phyloP scores from a whole-genome alignment of 2,888 invertebrate genomes.

The Augiades crinisus region DNA sequence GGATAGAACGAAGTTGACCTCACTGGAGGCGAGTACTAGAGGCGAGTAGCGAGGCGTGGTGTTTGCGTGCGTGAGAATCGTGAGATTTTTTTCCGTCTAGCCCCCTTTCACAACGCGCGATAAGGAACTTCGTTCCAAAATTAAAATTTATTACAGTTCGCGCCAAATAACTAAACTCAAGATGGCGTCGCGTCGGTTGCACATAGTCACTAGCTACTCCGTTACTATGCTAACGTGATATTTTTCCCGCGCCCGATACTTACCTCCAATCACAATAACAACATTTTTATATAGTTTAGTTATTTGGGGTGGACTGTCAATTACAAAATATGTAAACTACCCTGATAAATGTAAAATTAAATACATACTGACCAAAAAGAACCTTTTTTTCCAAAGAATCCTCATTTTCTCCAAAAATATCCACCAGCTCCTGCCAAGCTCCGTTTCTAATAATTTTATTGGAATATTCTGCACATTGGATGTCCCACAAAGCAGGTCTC shows the following conservation, averaged over 20 bases:
- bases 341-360: too few relatives aligned
- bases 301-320: slow-evolving; percentile 20
- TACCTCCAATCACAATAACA: slow-evolving; percentile 19
- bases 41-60: too few relatives aligned
- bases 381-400: slow-evolving; percentile 15
- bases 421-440: slow-evolving; percentile 6
- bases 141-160: slow-evolving; percentile 24
- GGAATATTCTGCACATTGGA: slow-evolving; percentile 1
- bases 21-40: too few relatives aligned
- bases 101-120: too few relatives aligned
- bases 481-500: slow-evolving; percentile 2
- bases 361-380: slow-evolving; percentile 16
- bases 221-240: slow-evolving; percentile 18
- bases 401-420: slow-evolving; percentile 8
- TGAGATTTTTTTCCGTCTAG: too few relatives aligned
- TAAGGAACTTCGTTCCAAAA: too few relatives aligned
- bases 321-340: slow-evolving; percentile 25
- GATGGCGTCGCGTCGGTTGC: slow-evolving; percentile 1
- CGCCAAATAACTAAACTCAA: slow-evolving; percentile 2
- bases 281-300: slow-evolving; percentile 15
- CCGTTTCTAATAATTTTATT: slow-evolving; percentile 1
- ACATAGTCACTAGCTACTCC: slow-evolving; percentile 11
- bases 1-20: slow-evolving; percentile 16
- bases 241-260: slow-evolving; percentile 17
- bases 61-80: too few relatives aligned